phyloP scores from a whole-genome alignment of 2,888 invertebrate genomes.

The Vanessa cardui region DNA sequence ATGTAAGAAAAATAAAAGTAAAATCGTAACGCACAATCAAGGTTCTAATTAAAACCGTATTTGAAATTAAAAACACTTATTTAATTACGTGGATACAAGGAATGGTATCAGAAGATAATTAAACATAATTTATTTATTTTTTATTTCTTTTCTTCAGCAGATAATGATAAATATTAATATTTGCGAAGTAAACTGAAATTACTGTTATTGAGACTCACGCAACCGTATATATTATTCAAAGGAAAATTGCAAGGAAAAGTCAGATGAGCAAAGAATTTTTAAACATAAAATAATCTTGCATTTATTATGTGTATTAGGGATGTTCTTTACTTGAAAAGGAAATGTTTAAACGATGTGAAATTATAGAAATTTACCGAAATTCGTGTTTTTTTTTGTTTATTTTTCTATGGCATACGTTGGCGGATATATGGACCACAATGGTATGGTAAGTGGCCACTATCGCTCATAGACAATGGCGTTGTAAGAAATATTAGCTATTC shows the following conservation, averaged over 20 bases:
- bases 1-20: too few species aligned
- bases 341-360: too few species aligned
- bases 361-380: too few species aligned
- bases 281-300: not conserved
- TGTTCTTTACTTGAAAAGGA: too few species aligned
- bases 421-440: too few species aligned
- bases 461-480: too few species aligned
- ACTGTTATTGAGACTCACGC: constrained; percentile 11
- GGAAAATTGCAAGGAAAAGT: constrained; percentile 15
- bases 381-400: too few species aligned
- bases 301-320: too few species aligned
- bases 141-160: not conserved
- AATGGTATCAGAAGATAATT: not conserved
- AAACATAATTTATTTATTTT: not conserved
- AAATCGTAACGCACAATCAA: too few species aligned
- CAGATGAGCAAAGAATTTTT: constrained; percentile 5
- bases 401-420: too few species aligned
- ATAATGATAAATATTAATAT: constrained; percentile 15
- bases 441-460: too few species aligned
- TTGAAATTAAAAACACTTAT: not conserved
- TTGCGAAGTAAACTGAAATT: not conserved
- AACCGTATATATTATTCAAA: constrained; percentile 8
- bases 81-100: not conserved
- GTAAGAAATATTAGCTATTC: too few species aligned
- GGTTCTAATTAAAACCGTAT: not conserved